These are phyloP conservation scores for Cephalopachus bancanus DNA, from an alignment of 2,797 vertebrate genomes.

Conservation along the genomic window DNA sequence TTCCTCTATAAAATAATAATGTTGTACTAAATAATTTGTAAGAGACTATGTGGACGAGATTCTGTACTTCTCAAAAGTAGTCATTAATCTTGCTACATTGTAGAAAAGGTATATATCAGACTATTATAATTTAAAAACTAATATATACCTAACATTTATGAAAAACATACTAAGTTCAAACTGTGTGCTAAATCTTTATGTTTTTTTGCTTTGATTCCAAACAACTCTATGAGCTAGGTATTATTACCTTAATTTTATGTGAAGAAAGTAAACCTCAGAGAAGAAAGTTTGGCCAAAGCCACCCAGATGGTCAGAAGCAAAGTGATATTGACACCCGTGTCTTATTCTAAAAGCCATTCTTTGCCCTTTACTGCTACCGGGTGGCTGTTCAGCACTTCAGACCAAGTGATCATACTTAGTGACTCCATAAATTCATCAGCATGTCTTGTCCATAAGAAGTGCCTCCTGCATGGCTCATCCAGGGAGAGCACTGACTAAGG, in stretches of 20 bases:
- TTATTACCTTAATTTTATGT: not conserved
- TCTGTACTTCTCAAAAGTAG: slow-evolving; percentile 42
- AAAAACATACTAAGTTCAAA: not conserved
- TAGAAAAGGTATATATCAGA: not conserved
- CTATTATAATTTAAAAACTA: slow-evolving; percentile 39
- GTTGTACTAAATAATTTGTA: not conserved
- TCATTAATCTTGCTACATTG: not conserved
- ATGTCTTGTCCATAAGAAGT: not conserved
- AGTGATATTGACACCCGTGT: not conserved
- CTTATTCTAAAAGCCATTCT: not conserved
- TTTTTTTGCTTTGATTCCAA: slow-evolving; percentile 12
- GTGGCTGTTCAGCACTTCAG: not conserved
- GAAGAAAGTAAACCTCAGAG: not conserved
- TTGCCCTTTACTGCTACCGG: not conserved
- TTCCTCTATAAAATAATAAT: slow-evolving; percentile 5
- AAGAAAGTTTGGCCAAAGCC: not conserved
- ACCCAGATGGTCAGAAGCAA: not conserved
- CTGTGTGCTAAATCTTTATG: not conserved
- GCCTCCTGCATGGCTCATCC: not conserved
- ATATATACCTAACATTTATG: not conserved
- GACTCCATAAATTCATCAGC: not conserved
- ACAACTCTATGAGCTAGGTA: not conserved
- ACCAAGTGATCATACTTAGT: not conserved
- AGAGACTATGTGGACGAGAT: not conserved
- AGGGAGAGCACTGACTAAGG: not conserved